These are phyloP conservation scores for Gymnoscopelus microlampas DNA, from an alignment of 2,797 vertebrate genomes.

Conservation along the genomic window DNA sequence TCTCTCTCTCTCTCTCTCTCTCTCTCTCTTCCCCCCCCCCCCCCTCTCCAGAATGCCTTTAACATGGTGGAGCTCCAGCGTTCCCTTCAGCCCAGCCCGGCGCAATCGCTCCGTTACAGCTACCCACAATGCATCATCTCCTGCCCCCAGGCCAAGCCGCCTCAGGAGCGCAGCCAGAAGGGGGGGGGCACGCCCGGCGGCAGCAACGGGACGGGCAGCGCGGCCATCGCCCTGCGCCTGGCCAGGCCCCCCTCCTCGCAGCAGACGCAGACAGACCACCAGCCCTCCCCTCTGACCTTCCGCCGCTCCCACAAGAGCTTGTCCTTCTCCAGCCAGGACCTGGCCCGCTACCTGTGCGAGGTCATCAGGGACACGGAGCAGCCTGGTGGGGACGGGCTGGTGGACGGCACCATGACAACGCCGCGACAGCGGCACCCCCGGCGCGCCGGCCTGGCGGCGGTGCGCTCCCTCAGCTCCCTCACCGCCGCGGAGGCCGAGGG, in stretches of 20 bases:
- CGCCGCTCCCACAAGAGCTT: slow-evolving; percentile 74
- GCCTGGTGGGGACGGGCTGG: slow-evolving; percentile 50
- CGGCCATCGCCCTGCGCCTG: slow-evolving; percentile 74
- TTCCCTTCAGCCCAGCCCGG: slow-evolving; percentile 85
- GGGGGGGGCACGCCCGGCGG: slow-evolving; percentile 25
- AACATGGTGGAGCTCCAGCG: slow-evolving; percentile 92
- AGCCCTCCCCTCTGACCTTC: slow-evolving; percentile 73
- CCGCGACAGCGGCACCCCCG: slow-evolving; percentile 71
- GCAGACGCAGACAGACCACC: slow-evolving; percentile 52
- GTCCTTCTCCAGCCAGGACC: slow-evolving; percentile 79
- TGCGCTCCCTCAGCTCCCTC: slow-evolving; percentile 85
- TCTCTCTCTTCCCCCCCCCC: not conserved
- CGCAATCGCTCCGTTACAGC: slow-evolving; percentile 79
- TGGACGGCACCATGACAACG: slow-evolving; percentile 77
- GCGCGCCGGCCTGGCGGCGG: slow-evolving; percentile 66
- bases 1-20: slow-evolving; percentile 11
- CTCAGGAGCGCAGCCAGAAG: slow-evolving; percentile 65
- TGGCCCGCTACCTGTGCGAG: slow-evolving; percentile 82
- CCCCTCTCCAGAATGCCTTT: slow-evolving; percentile 83
- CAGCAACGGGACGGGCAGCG: slow-evolving; percentile 68
- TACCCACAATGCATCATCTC: slow-evolving; percentile 71
- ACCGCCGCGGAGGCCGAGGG: slow-evolving; percentile 69
- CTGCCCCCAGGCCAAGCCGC: slow-evolving; percentile 74
- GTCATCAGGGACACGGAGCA: slow-evolving; percentile 82
- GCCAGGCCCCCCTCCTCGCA: slow-evolving; percentile 72